These are phyloP conservation scores for Oreotrochilus melanogaster DNA, from an alignment of 2,113 vertebrate genomes.

Conservation along the genomic window DNA sequence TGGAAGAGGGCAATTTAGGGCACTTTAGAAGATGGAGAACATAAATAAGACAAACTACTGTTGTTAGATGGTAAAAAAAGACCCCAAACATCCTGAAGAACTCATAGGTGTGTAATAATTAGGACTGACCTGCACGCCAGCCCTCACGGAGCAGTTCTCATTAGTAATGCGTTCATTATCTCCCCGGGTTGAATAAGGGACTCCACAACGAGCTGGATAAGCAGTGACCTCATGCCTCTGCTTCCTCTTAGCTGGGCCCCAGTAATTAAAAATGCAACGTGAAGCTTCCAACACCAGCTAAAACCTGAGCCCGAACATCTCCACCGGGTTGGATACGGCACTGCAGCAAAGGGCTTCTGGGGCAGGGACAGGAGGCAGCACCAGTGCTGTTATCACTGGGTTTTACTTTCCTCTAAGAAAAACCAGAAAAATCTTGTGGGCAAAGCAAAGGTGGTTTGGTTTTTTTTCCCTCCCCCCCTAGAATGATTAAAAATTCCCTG, in stretches of 20 bases:
- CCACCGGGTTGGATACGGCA: no score
- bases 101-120: no score
- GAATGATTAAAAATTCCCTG: background rate
- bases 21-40: background rate
- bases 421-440: background rate
- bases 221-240: constrained; percentile 16
- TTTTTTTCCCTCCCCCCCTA: no score
- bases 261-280: background rate
- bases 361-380: background rate
- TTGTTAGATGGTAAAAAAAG: background rate
- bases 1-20: background rate
- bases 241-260: background rate
- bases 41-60: background rate
- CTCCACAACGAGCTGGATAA: constrained; percentile 26
- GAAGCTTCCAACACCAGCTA: background rate
- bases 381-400: background rate
- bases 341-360: background rate
- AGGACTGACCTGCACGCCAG: background rate
- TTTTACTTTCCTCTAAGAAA: background rate
- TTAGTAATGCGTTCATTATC: background rate
- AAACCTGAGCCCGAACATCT: background rate
- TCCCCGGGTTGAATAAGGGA: background rate
- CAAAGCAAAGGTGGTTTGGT: background rate
- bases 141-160: background rate
- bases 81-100: background rate